phyloP scores from a whole-genome alignment of 92 coral and sea anemone genomes.

The Epizoanthus illoricatus region DNA sequence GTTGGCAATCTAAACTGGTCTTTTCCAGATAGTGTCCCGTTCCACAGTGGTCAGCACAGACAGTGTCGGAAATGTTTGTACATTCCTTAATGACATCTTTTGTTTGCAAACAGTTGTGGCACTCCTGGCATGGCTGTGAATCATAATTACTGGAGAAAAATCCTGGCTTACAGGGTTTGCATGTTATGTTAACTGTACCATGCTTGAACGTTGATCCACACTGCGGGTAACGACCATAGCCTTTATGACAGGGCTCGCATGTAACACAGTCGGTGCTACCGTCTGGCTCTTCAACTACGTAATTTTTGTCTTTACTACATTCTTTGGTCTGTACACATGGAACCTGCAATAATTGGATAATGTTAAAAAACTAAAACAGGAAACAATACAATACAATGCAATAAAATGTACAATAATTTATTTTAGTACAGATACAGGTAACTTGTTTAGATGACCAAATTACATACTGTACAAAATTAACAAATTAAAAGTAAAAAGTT shows the following conservation, averaged over 20 bases:
- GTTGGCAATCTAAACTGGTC: constrained; percentile 11
- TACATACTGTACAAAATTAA: too few species aligned
- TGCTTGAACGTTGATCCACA: not conserved
- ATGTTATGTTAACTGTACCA: not conserved
- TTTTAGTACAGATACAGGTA: too few species aligned
- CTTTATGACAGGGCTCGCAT: not conserved
- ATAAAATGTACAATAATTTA: too few species aligned
- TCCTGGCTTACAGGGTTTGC: not conserved
- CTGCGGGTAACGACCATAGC: not conserved
- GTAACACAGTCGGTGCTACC: not conserved
- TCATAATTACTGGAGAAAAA: not conserved
- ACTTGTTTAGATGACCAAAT: too few species aligned
- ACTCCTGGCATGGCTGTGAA: constrained; percentile 11
- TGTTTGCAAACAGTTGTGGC: constrained; percentile 9
- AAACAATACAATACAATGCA: too few species aligned
- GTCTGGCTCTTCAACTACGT: not conserved
- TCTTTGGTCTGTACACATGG: not conserved
- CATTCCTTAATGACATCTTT: constrained; percentile 2
- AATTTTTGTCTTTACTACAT: not conserved
- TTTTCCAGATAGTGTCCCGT: constrained; percentile 8
- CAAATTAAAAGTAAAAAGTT: too few species aligned
- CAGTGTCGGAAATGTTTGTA: constrained; percentile 17
- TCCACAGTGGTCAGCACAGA: not conserved
- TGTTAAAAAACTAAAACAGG: too few species aligned
- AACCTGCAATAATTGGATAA: too few species aligned